phyloP scores from a whole-genome alignment of 2,797 vertebrate genomes.

The Urosaurus nigricauda region DNA sequence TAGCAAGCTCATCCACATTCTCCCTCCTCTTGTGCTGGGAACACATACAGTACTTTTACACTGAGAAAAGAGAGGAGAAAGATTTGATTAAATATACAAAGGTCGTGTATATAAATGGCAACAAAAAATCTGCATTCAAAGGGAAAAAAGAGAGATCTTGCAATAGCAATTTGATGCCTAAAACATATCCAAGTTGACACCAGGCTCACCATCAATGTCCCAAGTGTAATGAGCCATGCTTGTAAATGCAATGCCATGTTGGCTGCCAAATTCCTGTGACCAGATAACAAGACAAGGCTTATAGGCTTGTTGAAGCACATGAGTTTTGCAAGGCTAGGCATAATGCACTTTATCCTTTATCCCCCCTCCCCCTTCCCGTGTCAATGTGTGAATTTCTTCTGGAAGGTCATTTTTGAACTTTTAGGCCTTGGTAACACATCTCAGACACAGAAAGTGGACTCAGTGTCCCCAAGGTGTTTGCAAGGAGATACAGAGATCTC shows the following conservation, averaged over 20 bases:
- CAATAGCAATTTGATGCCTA: slow-evolving; percentile 67
- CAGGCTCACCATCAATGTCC: slow-evolving; percentile 43
- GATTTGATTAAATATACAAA: not conserved
- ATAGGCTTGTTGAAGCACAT: slow-evolving; percentile 45
- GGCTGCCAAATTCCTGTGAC: slow-evolving; percentile 53
- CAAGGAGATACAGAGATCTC: too few relatives aligned
- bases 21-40: too few relatives aligned
- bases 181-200: slow-evolving; percentile 49
- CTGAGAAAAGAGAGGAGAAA: not conserved
- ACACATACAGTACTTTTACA: not conserved
- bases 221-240: slow-evolving; percentile 52
- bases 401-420: slow-evolving; percentile 6
- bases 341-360: not conserved
- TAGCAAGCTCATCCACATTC: too few relatives aligned
- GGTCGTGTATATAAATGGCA: too few relatives aligned
- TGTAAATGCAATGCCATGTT: slow-evolving; percentile 38
- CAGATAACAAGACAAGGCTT: slow-evolving; percentile 39
- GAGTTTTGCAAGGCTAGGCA: slow-evolving; percentile 52
- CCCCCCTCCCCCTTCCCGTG: too few relatives aligned
- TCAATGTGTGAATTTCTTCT: slow-evolving; percentile 26
- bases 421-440: not conserved
- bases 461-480: not conserved
- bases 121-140: slow-evolving; percentile 39
- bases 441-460: not conserved
- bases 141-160: slow-evolving; percentile 60